Conservation (phyloP, 2,888 invertebrate species). For the Arrhopalites spinosus region DNA sequence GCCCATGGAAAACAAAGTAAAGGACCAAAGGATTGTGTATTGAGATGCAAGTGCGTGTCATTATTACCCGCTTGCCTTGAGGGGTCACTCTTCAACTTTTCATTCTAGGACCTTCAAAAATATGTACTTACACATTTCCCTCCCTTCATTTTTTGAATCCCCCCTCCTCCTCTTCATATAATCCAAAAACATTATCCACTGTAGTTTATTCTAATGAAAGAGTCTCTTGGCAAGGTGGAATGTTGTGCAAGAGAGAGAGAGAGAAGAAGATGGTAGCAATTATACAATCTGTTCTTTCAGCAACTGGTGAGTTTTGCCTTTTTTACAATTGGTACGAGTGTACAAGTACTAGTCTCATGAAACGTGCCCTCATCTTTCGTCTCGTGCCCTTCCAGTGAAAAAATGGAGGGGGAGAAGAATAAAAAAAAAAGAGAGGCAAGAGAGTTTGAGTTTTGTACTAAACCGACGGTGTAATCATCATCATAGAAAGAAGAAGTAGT, state of each 20-base stretch:
- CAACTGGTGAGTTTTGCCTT: slow-evolving; percentile 8
- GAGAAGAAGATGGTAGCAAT: slow-evolving; percentile 27
- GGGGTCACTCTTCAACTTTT: too few species aligned
- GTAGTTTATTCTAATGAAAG: too few species aligned
- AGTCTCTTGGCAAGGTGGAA: neutral
- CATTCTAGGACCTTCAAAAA: too few species aligned
- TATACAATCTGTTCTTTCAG: slow-evolving; percentile 34
- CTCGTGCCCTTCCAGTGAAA: slow-evolving; percentile 5
- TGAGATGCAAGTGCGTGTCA: too few species aligned
- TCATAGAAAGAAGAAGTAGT: neutral
- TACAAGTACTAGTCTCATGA: neutral
- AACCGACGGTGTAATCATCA: neutral
- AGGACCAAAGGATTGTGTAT: too few species aligned
- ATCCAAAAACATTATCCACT: too few species aligned
- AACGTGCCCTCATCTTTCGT: slow-evolving; percentile 1
- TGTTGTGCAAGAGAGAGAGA: neutral
- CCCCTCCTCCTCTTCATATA: too few species aligned
- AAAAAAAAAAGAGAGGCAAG: neutral
- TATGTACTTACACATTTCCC: too few species aligned
- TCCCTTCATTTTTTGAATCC: too few species aligned
- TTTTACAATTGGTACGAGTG: neutral
- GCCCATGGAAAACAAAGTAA: too few species aligned
- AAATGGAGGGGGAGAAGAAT: neutral
- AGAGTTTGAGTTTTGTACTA: neutral
- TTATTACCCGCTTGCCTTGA: too few species aligned